These are phyloP conservation scores for Arctocebus calabarensis DNA, from an alignment of 2,797 vertebrate genomes.

Conservation along the genomic window DNA sequence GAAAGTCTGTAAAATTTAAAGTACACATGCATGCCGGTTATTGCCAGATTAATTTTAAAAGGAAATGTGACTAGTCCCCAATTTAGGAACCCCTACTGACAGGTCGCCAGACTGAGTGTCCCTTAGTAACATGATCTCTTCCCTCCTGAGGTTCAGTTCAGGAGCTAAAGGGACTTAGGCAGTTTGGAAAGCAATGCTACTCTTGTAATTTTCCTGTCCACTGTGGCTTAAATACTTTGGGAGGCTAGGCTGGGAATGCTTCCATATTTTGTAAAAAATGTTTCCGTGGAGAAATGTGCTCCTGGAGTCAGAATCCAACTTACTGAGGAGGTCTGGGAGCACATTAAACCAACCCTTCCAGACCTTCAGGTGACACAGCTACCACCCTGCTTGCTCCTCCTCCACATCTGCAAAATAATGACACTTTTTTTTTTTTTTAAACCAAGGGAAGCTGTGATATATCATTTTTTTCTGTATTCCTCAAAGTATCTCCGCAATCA, in stretches of 20 bases:
- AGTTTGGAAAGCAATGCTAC: neutral
- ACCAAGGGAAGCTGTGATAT: neutral
- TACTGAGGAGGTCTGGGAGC: neutral
- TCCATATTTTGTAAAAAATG: constrained; percentile 34
- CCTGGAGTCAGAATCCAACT: neutral
- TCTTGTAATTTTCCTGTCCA: neutral
- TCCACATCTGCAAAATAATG: constrained; percentile 28
- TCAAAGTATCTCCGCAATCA: constrained; percentile 56
- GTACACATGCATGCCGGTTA: too few species aligned
- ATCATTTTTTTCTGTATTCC: constrained; percentile 61
- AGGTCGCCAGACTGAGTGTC: rapidly evolving
- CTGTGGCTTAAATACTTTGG: neutral
- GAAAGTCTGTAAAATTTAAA: neutral
- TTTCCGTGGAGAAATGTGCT: neutral
- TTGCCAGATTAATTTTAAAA: neutral
- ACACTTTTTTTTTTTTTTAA: neutral
- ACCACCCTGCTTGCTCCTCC: neutral
- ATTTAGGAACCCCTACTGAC: neutral
- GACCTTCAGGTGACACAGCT: neutral
- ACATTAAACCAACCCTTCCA: neutral
- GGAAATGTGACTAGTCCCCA: neutral
- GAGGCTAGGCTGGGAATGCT: constrained; percentile 13
- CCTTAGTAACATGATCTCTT: neutral
- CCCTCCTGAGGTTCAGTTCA: neutral
- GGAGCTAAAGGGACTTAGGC: neutral